Base-by-base conservation (phyloP, 2,113 vertebrate genomes). In the Cyanistes caeruleus region DNA sequence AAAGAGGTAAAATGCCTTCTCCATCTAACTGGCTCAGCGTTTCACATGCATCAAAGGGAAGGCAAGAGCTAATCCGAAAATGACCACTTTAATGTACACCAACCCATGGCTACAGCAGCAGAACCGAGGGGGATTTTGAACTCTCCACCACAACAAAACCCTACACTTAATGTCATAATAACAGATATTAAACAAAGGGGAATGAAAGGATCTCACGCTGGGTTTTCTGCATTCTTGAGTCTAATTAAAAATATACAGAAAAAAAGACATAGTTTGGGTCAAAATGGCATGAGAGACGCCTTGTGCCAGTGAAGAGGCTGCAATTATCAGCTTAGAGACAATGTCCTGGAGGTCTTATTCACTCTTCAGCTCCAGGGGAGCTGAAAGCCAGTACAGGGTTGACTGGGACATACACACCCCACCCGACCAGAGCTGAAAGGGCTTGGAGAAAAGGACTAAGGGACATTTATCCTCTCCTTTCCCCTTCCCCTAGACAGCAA, bases 291-390 rank as follows among this genome's bases (percentile, higher is more conserved):
- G 98, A 95, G 98, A 99, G 98, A 97, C 73, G 98, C 98, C 98
- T 98, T 99, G 98, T 98, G 98, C 98, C 98, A 98, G 98, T 96
- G 97, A 97, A 98, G 98, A 97, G 95, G 93, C 97, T 98, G 98
- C 98, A 99, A 99, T 99, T 99, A 99, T 98, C 98, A 98, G 99
- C 98, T 99, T 99, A 99, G 98, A 97, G 98, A 91, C 87, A 84
- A 89, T 89, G 85, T 70, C 41, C 4, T 4, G 70, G 73, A 64
- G 49, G 62, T 84, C 58, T 93, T 77, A 59, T 23, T 58, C 4
- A 8, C 43, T 87, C 70, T 39, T 67, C 72, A 76, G 58, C 89
- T 89, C 33, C 93, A 62, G 81, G 67, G 90, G 64, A 86, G 69
- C 68, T 3, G 1, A 84, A 95, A 87, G 52, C 24, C 5, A 11